Evolutionary conservation across 2,888 invertebrate genomes (phyloP).

Genomic region (Drosophila hamatofila): DNA sequence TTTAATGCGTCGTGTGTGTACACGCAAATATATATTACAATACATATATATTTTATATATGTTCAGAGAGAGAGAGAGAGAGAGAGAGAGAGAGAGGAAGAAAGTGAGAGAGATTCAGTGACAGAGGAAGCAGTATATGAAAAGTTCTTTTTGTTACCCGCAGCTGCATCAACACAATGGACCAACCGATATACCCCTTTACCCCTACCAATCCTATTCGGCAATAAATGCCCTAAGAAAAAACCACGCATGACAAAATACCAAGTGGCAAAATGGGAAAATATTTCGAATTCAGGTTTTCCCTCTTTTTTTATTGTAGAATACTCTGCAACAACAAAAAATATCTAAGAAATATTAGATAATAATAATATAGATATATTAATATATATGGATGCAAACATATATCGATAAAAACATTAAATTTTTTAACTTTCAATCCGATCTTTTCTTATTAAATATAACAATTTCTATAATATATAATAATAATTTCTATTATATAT

Average conservation of each 20-base stretch:
- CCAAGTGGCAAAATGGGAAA: constrained; percentile 62
- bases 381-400: neutral
- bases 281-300: constrained; percentile 30
- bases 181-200: constrained; percentile 25
- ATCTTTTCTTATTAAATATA: no score
- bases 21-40: constrained; percentile 39
- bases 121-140: constrained; percentile 32
- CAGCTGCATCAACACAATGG: constrained; percentile 74
- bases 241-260: constrained; percentile 78
- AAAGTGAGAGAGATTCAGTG: neutral
- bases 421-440: no score
- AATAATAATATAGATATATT: neutral
- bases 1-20: constrained; percentile 64
- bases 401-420: neutral
- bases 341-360: neutral
- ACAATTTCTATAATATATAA: no score
- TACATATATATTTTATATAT: constrained; percentile 30
- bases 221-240: constrained; percentile 39
- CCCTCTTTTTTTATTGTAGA: neutral
- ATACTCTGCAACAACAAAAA: constrained; percentile 27
- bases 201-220: constrained; percentile 9
- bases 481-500: no score
- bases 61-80: neutral
- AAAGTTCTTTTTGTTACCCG: constrained; percentile 65
- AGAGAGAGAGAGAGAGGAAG: neutral